Evolutionary conservation across 1,140 invertebrate genomes (phyloP).

Genomic region (Homalodisca vitripennis): DNA sequence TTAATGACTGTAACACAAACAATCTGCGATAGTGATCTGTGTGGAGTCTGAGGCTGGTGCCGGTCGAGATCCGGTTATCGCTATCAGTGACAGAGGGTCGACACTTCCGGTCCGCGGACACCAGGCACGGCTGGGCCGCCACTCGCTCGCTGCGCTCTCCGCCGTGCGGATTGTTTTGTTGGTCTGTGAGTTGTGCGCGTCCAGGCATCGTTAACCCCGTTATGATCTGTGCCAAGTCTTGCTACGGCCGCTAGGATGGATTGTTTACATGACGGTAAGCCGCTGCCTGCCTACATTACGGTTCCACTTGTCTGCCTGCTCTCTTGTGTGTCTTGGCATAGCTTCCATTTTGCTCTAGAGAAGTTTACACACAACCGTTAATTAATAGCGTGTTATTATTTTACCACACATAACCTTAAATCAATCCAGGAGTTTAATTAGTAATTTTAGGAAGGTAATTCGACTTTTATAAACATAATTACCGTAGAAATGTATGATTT

Average conservation of each 20-base stretch:
- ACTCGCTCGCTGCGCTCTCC: background rate
- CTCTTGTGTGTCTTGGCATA: too few species aligned
- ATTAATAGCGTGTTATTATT: too few species aligned
- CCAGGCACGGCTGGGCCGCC: background rate
- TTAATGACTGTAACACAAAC: background rate
- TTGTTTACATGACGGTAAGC: constrained; percentile 7
- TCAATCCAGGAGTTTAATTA: too few species aligned
- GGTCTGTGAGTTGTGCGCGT: background rate
- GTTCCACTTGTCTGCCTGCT: too few species aligned
- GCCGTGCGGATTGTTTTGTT: background rate
- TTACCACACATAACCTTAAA: too few species aligned
- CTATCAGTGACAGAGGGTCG: background rate
- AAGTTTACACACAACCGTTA: too few species aligned
- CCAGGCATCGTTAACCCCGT: background rate
- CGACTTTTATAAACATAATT: too few species aligned
- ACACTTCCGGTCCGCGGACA: constrained; percentile 20
- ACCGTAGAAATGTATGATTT: too few species aligned
- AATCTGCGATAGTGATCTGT: background rate
- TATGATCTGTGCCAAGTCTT: background rate
- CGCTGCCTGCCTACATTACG: background rate
- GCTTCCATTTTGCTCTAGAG: too few species aligned
- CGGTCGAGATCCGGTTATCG: constrained; percentile 6
- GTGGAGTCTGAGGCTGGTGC: background rate
- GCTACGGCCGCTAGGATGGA: background rate
- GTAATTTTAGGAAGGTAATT: too few species aligned